Conservation (phyloP, 2,888 invertebrate species). For the Eulithis prunata region DNA sequence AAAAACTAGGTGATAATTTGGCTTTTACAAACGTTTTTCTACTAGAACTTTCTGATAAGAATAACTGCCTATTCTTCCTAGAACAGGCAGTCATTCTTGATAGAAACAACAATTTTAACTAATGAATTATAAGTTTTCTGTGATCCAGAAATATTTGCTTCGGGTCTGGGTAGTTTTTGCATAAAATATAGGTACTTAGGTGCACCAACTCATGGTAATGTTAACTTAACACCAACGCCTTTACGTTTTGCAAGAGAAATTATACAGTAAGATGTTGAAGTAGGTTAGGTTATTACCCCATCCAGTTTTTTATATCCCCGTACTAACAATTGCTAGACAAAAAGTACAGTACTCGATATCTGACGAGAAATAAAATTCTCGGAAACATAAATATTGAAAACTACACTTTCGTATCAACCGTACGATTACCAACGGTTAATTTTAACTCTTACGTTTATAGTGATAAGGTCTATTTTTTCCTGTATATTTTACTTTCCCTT, state of each 20-base stretch:
- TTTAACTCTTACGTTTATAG: background rate
- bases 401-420: conserved; percentile 20
- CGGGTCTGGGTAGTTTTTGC: too few species aligned
- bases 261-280: background rate
- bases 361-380: conserved; percentile 25
- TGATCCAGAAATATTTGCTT: too few species aligned
- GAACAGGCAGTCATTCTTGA: background rate
- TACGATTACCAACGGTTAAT: conserved; percentile 4
- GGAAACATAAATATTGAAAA: conserved; percentile 40
- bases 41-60: background rate
- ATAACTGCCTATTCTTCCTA: background rate
- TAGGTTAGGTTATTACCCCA: background rate
- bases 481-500: conserved; percentile 10
- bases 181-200: too few species aligned
- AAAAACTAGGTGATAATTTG: too few species aligned
- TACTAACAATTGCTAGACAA: conserved; percentile 4
- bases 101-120: too few species aligned
- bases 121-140: too few species aligned
- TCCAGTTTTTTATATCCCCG: background rate
- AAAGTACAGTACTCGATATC: conserved; percentile 7
- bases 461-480: conserved; percentile 11
- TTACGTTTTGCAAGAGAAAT: background rate
- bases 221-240: too few species aligned
- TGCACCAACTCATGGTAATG: too few species aligned
- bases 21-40: background rate